Evolutionary conservation across 1,140 invertebrate species (phyloP).

Genomic region (Campoletis sonorensis): DNA sequence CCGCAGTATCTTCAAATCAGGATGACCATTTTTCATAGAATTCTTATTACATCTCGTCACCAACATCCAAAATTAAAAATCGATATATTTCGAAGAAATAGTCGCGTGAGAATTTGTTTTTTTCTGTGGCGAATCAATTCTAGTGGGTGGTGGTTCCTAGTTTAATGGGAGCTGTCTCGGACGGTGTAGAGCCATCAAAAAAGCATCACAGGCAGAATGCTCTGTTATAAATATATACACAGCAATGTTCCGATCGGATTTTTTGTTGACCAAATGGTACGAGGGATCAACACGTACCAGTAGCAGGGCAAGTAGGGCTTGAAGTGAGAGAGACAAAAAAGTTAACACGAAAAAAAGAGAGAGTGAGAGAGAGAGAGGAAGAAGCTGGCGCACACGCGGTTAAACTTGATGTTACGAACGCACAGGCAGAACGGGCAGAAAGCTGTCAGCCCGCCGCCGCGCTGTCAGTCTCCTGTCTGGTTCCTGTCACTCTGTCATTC

Average conservation of each 20-base stretch:
- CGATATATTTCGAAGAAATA: too few relatives aligned
- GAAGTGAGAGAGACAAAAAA: constrained; percentile 36
- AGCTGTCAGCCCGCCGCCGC: constrained; percentile 70
- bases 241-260: constrained; percentile 43
- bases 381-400: constrained; percentile 46
- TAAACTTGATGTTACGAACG: constrained; percentile 67
- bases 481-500: constrained; percentile 72
- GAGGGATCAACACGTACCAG: constrained; percentile 71
- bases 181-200: constrained; percentile 1
- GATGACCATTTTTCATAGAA: too few relatives aligned
- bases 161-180: constrained; percentile 1
- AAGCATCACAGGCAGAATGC: constrained; percentile 12
- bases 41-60: too few relatives aligned
- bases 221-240: not conserved
- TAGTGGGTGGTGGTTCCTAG: not conserved
- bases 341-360: not conserved
- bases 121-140: not conserved
- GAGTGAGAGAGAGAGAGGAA: constrained; percentile 24
- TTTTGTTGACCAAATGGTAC: constrained; percentile 69
- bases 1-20: too few relatives aligned
- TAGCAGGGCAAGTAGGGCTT: constrained; percentile 24
- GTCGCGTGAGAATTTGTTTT: not conserved
- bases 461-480: constrained; percentile 73
- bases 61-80: too few relatives aligned
- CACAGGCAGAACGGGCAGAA: constrained; percentile 60